These are phyloP conservation scores for Stenotaenia linearis DNA, from an alignment of 2,888 invertebrate genomes.

Conservation along the genomic window DNA sequence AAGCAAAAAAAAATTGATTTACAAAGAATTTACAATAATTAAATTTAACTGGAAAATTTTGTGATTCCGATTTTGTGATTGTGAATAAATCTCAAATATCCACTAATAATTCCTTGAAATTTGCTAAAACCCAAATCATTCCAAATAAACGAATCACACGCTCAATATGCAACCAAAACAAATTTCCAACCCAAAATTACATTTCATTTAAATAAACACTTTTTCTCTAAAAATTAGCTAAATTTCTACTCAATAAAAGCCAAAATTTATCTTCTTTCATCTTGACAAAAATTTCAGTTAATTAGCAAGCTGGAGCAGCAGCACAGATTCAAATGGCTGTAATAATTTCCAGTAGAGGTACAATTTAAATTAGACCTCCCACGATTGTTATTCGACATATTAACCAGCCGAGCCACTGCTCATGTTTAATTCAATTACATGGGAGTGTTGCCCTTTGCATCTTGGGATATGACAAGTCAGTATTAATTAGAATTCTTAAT, in stretches of 20 bases:
- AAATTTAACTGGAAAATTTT: too few relatives aligned
- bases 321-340: constrained; percentile 21
- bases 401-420: constrained; percentile 24
- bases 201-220: not conserved
- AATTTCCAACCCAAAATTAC: too few relatives aligned
- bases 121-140: too few relatives aligned
- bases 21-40: too few relatives aligned
- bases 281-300: constrained; percentile 18
- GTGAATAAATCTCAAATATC: too few relatives aligned
- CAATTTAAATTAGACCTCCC: constrained; percentile 26
- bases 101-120: too few relatives aligned
- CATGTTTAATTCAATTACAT: constrained; percentile 20
- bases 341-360: constrained; percentile 16
- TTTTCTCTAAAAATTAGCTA: not conserved
- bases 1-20: too few relatives aligned
- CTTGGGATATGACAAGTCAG: constrained; percentile 17
- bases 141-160: too few relatives aligned
- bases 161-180: too few relatives aligned
- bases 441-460: constrained; percentile 7
- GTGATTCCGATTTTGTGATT: too few relatives aligned
- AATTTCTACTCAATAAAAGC: not conserved
- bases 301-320: constrained; percentile 17
- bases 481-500: constrained; percentile 20
- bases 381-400: constrained; percentile 26
- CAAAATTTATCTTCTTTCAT: not conserved